A percentile compares a stretch with the other conserved stretches of the same genome.
Evolutionary conservation across 2,888 invertebrate species (phyloP).

Genomic region (Cepaea hortensis): DNA sequence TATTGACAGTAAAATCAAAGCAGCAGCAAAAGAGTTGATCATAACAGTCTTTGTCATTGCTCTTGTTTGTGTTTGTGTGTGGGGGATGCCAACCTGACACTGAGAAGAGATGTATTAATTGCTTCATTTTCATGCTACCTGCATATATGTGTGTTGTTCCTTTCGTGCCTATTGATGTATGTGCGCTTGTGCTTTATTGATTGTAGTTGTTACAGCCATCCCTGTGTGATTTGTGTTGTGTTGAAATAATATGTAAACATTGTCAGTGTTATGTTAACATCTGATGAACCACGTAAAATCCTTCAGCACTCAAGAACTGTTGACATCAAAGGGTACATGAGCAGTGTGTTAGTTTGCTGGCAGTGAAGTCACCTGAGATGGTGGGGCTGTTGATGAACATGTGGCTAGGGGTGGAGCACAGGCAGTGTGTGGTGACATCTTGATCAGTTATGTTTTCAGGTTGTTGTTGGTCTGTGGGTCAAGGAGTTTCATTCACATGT

Average conservation of each 20-base stretch:
- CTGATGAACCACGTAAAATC: too few species aligned
- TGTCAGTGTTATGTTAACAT: too few species aligned
- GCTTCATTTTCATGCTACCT: constrained; percentile 8
- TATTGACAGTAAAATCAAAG: background rate
- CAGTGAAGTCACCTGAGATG: too few species aligned
- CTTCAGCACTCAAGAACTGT: too few species aligned
- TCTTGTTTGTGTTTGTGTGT: background rate
- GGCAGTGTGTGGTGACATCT: too few species aligned
- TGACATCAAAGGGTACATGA: too few species aligned
- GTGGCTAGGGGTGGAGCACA: too few species aligned
- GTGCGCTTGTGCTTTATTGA: background rate
- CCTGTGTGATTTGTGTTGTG: background rate
- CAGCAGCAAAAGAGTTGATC: constrained; percentile 42
- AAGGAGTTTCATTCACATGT: too few species aligned
- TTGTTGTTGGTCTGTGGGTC: too few species aligned
- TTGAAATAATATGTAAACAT: background rate
- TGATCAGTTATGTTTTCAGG: too few species aligned
- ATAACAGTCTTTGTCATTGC: constrained; percentile 3
- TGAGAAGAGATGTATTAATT: background rate
- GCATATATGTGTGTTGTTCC: background rate
- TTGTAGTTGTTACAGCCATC: background rate
- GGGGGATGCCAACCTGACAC: background rate
- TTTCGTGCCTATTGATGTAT: background rate
- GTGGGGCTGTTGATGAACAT: too few species aligned
- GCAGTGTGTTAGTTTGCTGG: too few species aligned